Evolutionary conservation across 2,888 invertebrate species (phyloP), one percentile per base, ranked within the genome.

Genomic region (Trichogramma dendrolimi): DNA sequence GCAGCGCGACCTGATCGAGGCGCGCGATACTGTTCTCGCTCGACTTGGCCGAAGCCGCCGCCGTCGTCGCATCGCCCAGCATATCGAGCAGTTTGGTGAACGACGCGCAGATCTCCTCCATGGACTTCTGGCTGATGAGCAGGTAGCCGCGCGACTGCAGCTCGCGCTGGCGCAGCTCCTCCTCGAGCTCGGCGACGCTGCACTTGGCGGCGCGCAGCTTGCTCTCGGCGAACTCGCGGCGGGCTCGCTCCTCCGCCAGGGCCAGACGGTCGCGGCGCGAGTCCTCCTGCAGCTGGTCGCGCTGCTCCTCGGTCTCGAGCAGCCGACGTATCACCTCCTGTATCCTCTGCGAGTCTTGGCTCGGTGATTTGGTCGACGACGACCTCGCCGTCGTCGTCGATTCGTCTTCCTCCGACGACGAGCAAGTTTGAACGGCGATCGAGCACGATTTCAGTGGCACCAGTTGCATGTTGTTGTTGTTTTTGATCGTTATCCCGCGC

Each of bases 71-170:
- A 5, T 42, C 42, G 43, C 14, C 14, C 38, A 78, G 51, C 65
- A 72, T 67, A n/a, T 72, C 69, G 14, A 78, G 43, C 3, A 79
- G 61, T 4, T 71, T 67, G 40, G 74, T 72, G 47, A 78, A 76
- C 0, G 74, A 71, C 10, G 55, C 56, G 47, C 73, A 75, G 48
- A 78, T 75, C 41, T 77, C 76, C 51, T 76, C 72, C 53, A 77
- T 62, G 0, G 73, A 74, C 5, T 74, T 72, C 55, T 75, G 74
- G 47, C 73, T 76, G 7, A 77, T 70, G 48, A 76, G 59, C 8
- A 77, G 58, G 42, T 67, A 75, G 4, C 75, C 77, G 3, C 67
- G 70, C 0, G 71, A 73, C 42, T 76, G 74, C 2, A 62, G 64
- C 6, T 79, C 75, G 38, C 75, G 77, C 10, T 69, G 63, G 41